Percentiles rank a stretch among this genome's conserved stretches.
Evolutionary conservation across 2,113 vertebrate species (phyloP).

Genomic region (Rattus norvegicus): DNA sequence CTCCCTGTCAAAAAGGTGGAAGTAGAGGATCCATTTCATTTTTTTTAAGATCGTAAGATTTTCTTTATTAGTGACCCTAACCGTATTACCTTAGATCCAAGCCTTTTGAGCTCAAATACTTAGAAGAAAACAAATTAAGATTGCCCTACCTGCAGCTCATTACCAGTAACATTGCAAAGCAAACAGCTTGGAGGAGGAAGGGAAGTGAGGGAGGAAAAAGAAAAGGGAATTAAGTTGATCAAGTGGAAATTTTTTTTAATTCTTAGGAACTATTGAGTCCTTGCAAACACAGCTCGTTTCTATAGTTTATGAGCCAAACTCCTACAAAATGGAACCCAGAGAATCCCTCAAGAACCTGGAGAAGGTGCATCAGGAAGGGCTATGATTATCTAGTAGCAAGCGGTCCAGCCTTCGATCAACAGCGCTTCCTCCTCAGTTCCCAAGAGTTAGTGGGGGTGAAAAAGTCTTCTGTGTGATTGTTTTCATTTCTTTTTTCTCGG

Average conservation of each 20-base stretch:
- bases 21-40: neutral
- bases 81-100: constrained; percentile 89
- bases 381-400: constrained; percentile 86
- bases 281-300: constrained; percentile 91
- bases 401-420: constrained; percentile 82
- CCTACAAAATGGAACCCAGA: constrained; percentile 88
- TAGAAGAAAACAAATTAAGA: constrained; percentile 89
- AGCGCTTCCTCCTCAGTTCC: constrained; percentile 71
- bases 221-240: constrained; percentile 88
- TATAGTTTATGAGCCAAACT: constrained; percentile 89
- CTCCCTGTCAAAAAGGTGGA: neutral
- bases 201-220: constrained; percentile 74
- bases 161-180: constrained; percentile 90
- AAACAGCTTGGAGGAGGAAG: constrained; percentile 86
- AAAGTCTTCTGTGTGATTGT: constrained; percentile 99
- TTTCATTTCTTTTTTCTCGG: constrained; percentile 99
- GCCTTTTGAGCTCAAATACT: constrained; percentile 90
- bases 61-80: constrained; percentile 91
- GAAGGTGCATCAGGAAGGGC: constrained; percentile 87
- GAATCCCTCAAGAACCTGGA: constrained; percentile 86
- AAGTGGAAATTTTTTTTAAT: constrained; percentile 82
- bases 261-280: constrained; percentile 87
- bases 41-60: constrained; percentile 89
- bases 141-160: constrained; percentile 89
- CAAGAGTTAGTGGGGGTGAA: constrained; percentile 89